Conservation (phyloP, 2,113 vertebrate species). For the Indri indri region DNA sequence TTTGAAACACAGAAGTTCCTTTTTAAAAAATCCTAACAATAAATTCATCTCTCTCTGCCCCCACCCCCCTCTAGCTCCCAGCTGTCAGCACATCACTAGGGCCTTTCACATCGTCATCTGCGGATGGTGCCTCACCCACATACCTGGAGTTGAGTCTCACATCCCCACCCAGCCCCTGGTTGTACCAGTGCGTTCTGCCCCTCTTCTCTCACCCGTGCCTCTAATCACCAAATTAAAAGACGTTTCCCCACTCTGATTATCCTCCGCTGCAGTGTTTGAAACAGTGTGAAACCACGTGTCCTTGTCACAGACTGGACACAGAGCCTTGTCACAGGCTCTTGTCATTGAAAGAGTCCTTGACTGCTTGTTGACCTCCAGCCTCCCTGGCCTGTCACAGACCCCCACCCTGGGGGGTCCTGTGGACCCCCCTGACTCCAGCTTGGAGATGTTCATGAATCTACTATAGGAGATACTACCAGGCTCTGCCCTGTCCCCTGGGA, state of each 20-base stretch:
- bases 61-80: neutral
- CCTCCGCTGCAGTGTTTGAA: neutral
- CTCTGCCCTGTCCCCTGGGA: neutral
- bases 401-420: neutral
- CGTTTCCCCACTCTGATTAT: neutral
- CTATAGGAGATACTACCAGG: neutral
- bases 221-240: neutral
- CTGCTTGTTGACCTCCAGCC: neutral
- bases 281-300: neutral
- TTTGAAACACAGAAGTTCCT: neutral
- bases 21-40: neutral
- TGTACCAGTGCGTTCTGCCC: rapidly evolving
- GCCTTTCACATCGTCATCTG: neutral
- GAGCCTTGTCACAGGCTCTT: neutral
- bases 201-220: neutral
- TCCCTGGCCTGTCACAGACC: neutral
- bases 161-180: neutral
- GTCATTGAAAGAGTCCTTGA: neutral
- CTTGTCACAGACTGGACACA: neutral
- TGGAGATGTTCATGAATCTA: neutral
- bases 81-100: neutral
- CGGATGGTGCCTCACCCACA: rapidly evolving
- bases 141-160: too few species aligned
- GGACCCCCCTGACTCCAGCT: neutral
- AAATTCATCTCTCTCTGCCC: neutral